Percentiles rank a stretch among this genome's conserved stretches.
Evolutionary conservation across 2,888 invertebrate genomes (phyloP).

Genomic region (Apoderus coryli): DNA sequence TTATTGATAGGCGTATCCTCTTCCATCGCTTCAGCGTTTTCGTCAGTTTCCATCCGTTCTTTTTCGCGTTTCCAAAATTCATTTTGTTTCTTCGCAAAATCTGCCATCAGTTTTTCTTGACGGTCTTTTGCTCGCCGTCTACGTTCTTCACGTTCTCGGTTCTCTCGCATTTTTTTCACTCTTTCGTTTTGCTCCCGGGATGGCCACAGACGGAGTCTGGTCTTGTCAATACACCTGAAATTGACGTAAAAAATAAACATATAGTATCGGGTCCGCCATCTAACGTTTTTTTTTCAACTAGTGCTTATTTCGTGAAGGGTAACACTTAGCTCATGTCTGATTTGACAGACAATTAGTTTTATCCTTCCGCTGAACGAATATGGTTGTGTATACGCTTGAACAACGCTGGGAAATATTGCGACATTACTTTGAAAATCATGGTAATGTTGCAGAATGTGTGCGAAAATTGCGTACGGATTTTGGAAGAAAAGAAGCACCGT

Average conservation of each 20-base stretch:
- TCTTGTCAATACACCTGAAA: conserved; percentile 38
- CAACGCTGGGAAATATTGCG: no score
- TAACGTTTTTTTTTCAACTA: no score
- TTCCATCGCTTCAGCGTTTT: conserved; percentile 34
- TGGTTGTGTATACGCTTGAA: no score
- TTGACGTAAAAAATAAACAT: conserved; percentile 8
- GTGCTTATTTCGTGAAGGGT: no score
- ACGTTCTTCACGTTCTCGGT: conserved; percentile 69
- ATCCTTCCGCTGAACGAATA: no score
- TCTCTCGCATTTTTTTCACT: conserved; percentile 52
- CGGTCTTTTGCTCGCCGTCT: conserved; percentile 55
- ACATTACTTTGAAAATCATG: no score
- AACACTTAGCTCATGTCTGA: no score
- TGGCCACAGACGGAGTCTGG: conserved; percentile 66
- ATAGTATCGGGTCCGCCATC: no score
- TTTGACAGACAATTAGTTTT: no score
- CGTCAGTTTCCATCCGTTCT: conserved; percentile 45
- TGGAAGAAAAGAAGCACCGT: no score
- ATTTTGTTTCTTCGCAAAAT: conserved; percentile 81
- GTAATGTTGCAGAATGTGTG: no score
- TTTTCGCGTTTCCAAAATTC: conserved; percentile 47
- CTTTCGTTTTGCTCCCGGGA: conserved; percentile 65
- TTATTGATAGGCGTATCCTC: conserved; percentile 36
- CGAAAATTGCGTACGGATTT: no score
- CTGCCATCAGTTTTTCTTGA: conserved; percentile 72